phyloP scores from a whole-genome alignment of 1,140 invertebrate genomes.

The Musca domestica region DNA sequence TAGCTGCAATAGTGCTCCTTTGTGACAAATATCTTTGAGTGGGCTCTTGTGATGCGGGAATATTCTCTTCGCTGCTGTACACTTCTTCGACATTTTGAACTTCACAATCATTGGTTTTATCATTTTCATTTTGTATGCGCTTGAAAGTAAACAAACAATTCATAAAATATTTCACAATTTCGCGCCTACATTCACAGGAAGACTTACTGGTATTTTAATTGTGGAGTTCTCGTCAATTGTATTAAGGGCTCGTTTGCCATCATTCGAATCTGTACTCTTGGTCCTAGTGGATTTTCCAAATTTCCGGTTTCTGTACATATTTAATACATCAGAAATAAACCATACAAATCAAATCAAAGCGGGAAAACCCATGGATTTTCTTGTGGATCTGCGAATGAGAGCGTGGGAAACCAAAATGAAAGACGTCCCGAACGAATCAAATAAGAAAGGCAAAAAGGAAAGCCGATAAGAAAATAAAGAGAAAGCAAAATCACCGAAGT shows the following conservation, averaged over 20 bases:
- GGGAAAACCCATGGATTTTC: too few relatives aligned
- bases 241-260: conserved; percentile 30
- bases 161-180: background rate
- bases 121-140: background rate
- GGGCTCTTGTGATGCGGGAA: conserved; percentile 48
- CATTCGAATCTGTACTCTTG: conserved; percentile 27
- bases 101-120: background rate
- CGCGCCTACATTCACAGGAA: background rate
- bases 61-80: conserved; percentile 42
- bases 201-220: conserved; percentile 40
- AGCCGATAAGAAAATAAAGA: too few relatives aligned
- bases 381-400: too few relatives aligned
- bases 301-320: conserved; percentile 29
- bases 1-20: conserved; percentile 43
- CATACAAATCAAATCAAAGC: too few relatives aligned
- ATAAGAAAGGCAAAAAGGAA: too few relatives aligned
- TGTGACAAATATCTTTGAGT: conserved; percentile 50
- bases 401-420: too few relatives aligned
- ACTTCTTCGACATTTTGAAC: background rate
- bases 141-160: background rate
- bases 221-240: conserved; percentile 45
- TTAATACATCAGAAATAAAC: too few relatives aligned
- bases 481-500: too few relatives aligned
- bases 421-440: too few relatives aligned
- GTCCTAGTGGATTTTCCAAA: conserved; percentile 16